These are phyloP conservation scores for Leptinotarsa defecta DNA, from an alignment of 1,140 invertebrate genomes.

Conservation along the genomic window DNA sequence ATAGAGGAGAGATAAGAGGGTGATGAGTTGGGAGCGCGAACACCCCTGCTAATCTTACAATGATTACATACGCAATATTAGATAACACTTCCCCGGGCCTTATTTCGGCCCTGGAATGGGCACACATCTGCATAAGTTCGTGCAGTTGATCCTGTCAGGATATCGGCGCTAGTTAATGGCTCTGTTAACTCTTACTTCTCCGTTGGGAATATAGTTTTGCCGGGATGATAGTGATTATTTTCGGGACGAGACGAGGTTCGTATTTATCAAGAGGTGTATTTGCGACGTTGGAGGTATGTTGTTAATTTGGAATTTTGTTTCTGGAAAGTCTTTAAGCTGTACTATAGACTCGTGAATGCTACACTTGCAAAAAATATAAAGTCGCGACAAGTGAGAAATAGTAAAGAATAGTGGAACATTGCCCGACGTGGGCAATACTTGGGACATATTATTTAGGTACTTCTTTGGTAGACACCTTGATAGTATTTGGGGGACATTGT, in stretches of 20 bases:
- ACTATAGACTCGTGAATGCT: too few species aligned
- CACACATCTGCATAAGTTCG: constrained; percentile 23
- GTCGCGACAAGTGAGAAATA: too few species aligned
- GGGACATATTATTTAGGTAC: too few species aligned
- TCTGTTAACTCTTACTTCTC: constrained; percentile 23
- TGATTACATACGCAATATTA: constrained; percentile 50
- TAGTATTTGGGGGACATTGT: too few species aligned
- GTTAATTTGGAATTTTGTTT: too few species aligned
- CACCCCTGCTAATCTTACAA: constrained; percentile 44
- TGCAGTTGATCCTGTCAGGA: constrained; percentile 24
- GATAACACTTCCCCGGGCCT: constrained; percentile 41
- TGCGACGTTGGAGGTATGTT: too few species aligned
- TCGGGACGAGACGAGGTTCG: not conserved
- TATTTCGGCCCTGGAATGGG: not conserved
- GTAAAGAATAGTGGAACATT: too few species aligned
- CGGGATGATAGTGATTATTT: constrained; percentile 11
- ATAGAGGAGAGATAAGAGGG: constrained; percentile 41
- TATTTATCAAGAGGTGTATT: too few species aligned
- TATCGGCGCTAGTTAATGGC: constrained; percentile 21
- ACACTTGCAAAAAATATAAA: too few species aligned
- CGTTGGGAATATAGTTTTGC: constrained; percentile 12
- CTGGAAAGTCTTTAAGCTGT: too few species aligned
- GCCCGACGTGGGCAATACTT: too few species aligned
- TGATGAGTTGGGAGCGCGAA: constrained; percentile 33
- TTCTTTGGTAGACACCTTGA: too few species aligned